These are phyloP conservation scores for Napeogenes inachia DNA, from an alignment of 2,888 invertebrate species.

Conservation along the genomic window DNA sequence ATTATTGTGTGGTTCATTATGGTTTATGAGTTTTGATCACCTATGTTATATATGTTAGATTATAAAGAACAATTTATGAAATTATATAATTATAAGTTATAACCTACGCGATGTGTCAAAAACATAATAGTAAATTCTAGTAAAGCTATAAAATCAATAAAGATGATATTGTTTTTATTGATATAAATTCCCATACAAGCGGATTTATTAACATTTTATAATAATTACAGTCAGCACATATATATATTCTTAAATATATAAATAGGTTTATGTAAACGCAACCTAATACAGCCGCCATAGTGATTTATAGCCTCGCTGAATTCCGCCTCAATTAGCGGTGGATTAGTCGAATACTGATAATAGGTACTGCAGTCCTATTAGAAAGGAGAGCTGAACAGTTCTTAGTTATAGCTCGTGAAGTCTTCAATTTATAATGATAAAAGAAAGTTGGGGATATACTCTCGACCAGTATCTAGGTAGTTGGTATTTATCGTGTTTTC, in stretches of 20 bases:
- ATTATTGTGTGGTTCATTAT: too few species aligned
- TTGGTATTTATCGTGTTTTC: background rate
- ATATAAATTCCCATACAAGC: too few species aligned
- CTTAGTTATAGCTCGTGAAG: conserved; percentile 2
- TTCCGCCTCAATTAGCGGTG: conserved; percentile 31
- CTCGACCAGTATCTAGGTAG: background rate
- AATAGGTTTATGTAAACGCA: background rate
- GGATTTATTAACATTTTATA: too few species aligned
- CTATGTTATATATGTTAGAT: too few species aligned
- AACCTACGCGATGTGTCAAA: too few species aligned
- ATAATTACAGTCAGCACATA: too few species aligned
- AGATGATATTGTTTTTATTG: too few species aligned
- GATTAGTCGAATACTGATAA: conserved; percentile 4
- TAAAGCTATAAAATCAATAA: too few species aligned
- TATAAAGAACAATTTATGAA: too few species aligned
- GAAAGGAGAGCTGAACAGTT: background rate
- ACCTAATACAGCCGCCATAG: conserved; percentile 17
- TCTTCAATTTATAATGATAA: conserved; percentile 2
- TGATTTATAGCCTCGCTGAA: conserved; percentile 31
- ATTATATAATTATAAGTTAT: too few species aligned
- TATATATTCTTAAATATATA: background rate
- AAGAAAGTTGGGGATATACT: background rate
- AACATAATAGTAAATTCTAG: too few species aligned
- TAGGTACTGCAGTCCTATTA: background rate
- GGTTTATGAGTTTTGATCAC: too few species aligned